phyloP scores from a whole-genome alignment of 35 echinoderm and acorn worm genomes.

The Stichopus chloronotus region DNA sequence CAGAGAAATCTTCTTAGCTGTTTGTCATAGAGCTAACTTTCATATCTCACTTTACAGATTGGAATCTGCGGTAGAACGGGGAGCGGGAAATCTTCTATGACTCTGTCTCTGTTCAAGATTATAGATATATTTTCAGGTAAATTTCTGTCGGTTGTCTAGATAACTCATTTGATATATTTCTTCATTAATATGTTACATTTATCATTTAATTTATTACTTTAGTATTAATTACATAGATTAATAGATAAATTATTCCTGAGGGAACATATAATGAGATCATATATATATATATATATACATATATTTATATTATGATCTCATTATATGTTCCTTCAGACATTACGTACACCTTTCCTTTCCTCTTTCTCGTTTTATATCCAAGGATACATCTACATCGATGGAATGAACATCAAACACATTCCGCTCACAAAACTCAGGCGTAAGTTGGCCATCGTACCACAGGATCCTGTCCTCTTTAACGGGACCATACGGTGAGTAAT shows the following conservation, averaged over 20 bases:
- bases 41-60: neutral
- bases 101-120: slow-evolving; percentile 25
- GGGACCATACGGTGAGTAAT: slow-evolving; percentile 75
- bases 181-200: no score
- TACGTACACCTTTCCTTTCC: no score
- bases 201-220: no score
- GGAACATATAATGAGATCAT: no score
- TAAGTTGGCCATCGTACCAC: slow-evolving; percentile 83
- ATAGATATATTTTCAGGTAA: slow-evolving; percentile 53
- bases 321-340: no score
- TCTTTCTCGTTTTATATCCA: neutral
- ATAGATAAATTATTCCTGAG: no score
- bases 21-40: neutral
- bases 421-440: slow-evolving; percentile 72
- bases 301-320: no score
- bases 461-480: slow-evolving; percentile 88
- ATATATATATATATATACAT: no score
- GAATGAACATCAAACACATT: slow-evolving; percentile 72
- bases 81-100: slow-evolving; percentile 48
- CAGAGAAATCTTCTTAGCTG: no score
- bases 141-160: no score
- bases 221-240: no score
- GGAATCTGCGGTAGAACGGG: slow-evolving; percentile 48
- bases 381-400: slow-evolving; percentile 81
- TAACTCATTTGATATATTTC: no score